Conservation (phyloP, 2,888 invertebrate genomes). For the Hybos culiciformis region DNA sequence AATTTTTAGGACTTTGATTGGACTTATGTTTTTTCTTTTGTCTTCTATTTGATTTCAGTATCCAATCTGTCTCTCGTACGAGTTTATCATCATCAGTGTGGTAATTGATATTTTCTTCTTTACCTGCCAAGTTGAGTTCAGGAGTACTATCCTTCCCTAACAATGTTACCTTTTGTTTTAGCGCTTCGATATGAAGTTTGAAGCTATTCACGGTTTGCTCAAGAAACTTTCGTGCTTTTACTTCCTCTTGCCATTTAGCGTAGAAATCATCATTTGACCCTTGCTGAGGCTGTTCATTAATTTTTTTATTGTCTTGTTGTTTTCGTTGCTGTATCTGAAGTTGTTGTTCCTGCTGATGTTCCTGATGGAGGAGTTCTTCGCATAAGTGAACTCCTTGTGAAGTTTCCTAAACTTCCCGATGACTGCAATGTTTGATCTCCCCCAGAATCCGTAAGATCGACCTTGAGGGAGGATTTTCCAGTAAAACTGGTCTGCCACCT, state of each 20-base stretch:
- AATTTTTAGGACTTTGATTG: background rate
- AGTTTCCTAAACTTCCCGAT: too few relatives aligned
- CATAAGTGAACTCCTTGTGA: background rate
- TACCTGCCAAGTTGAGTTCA: background rate
- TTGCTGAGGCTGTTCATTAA: background rate
- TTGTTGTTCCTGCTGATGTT: background rate
- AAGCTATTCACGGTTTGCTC: background rate
- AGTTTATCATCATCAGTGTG: background rate
- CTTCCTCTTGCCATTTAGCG: background rate
- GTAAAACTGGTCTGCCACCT: background rate
- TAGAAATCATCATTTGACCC: background rate
- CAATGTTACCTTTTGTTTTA: background rate
- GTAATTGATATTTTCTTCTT: too few relatives aligned
- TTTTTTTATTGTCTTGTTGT: background rate
- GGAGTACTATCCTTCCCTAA: background rate
- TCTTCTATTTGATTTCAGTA: background rate
- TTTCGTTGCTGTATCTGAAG: background rate
- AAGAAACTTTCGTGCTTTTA: background rate
- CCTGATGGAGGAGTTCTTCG: background rate
- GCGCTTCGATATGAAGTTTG: background rate
- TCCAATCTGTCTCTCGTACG: background rate
- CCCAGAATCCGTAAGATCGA: slow-evolving; percentile 2
- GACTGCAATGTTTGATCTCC: slow-evolving; percentile 1
- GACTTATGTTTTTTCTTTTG: background rate
- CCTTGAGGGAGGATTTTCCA: slow-evolving; percentile 4